These are phyloP conservation scores for Pachliopta kotzebuea DNA, from an alignment of 2,888 invertebrate genomes.

Conservation along the genomic window DNA sequence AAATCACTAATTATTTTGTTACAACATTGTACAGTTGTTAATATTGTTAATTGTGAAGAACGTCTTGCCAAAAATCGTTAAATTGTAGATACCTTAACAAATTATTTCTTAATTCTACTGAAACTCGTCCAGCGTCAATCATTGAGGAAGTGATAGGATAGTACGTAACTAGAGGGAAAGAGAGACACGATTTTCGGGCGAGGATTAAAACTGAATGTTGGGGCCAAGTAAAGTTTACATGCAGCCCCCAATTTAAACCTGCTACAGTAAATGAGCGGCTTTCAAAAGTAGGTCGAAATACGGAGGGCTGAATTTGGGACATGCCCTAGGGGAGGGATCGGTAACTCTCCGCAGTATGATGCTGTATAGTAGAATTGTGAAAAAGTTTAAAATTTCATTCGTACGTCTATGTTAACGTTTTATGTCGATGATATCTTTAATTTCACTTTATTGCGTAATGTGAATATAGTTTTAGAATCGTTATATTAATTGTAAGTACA, in stretches of 20 bases:
- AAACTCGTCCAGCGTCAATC: conserved; percentile 19
- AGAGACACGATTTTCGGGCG: conserved; percentile 41
- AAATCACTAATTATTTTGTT: too few species aligned
- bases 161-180: conserved; percentile 37
- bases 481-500: too few species aligned
- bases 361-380: conserved; percentile 10
- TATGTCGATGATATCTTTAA: too few species aligned
- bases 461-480: too few species aligned
- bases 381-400: conserved; percentile 11
- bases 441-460: too few species aligned
- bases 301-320: conserved; percentile 74
- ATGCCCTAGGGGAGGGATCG: conserved; percentile 56
- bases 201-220: conserved; percentile 39
- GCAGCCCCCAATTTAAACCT: conserved; percentile 71
- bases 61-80: not conserved
- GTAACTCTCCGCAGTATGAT: conserved; percentile 15
- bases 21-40: too few species aligned
- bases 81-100: conserved; percentile 2
- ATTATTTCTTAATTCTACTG: conserved; percentile 11
- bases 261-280: conserved; percentile 67
- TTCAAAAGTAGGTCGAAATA: conserved; percentile 71
- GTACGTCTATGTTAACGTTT: not conserved
- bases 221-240: conserved; percentile 65
- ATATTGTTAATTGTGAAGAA: too few species aligned
- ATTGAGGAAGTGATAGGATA: conserved; percentile 28